Base-by-base conservation (phyloP, 2,797 vertebrate species). In the Odontamblyopus rebecca region DNA sequence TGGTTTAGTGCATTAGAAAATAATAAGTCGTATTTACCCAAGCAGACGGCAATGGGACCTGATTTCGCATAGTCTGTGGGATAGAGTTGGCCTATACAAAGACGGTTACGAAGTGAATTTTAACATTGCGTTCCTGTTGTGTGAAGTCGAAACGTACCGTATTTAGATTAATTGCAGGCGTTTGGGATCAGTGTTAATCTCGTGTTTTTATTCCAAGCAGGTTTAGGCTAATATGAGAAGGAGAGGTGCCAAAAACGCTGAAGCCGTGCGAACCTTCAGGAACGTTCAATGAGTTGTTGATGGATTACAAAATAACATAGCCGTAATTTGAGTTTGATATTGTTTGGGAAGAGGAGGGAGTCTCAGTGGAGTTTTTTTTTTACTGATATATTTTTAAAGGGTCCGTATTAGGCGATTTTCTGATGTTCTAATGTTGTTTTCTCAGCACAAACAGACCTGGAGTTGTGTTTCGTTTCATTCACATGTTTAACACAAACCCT, bases 21-120 rank as follows among this genome's bases (percentile, higher is more conserved):
- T 95, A 96, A 96, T 96, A 96, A 96, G 96, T 95, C 94, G 95
- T 97, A 97, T 96, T 97, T 96, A 96, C 95, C 91, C 91, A 94
- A 94, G 93, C 94, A 93, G 95, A 94, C 93, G 94, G 93, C 93
- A 95, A 90, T 95, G 91, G 91, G 65, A 91, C 91, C 83, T 88
- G 91, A 81, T 92, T 95, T 94, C 91, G 91, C 91, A 91, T 94
- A 93, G 95, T 95, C 94, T 94, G 93, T 92, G 94, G 94, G 92
- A 95, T 92, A 91, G 83, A 70, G 67, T 88, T 86, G 88, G 87
- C 89, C 91, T 91, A 91, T 92, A 93, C 93, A 94, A 92, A 94
- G 91, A 82, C 93, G 93, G 92, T 91, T 93, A 95, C 92, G 93
- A 88, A 84, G 91, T 94, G 93, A 95, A 94, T 95, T 95, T 94